Conservation (phyloP, 35 echinoderm and acorn worm genomes). For the Strongylocentrotus purpuratus region DNA sequence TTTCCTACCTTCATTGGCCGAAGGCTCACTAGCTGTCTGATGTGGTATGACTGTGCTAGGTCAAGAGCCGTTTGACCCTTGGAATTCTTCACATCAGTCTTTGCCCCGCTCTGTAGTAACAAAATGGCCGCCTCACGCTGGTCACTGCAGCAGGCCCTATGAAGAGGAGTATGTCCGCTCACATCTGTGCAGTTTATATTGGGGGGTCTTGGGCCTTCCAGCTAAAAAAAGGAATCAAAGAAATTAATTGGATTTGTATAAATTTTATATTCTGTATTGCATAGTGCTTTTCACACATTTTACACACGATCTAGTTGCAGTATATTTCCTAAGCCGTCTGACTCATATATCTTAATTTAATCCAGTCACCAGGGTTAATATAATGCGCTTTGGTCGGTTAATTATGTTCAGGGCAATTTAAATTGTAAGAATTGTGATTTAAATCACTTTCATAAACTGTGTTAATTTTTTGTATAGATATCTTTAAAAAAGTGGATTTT, state of each 20-base stretch:
- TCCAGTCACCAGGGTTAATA: too few species aligned
- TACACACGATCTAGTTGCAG: too few species aligned
- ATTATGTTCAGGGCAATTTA: too few species aligned
- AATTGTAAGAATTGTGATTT: too few species aligned
- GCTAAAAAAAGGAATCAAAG: background rate
- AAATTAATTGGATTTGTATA: background rate
- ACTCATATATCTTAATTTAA: too few species aligned
- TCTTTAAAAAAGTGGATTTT: too few species aligned
- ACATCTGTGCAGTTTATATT: conserved; percentile 70
- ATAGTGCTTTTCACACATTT: too few species aligned
- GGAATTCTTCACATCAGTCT: conserved; percentile 57
- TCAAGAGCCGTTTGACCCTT: conserved; percentile 57
- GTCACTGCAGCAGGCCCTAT: conserved; percentile 65
- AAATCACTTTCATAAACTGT: too few species aligned
- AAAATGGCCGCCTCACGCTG: conserved; percentile 71
- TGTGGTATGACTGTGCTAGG: conserved; percentile 67
- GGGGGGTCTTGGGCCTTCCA: conserved; percentile 57
- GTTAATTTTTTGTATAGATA: too few species aligned
- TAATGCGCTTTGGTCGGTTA: too few species aligned
- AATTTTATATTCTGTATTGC: too few species aligned
- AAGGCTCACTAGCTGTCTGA: conserved; percentile 71
- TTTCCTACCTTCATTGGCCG: conserved; percentile 68
- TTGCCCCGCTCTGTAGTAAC: conserved; percentile 63
- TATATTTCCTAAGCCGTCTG: too few species aligned
- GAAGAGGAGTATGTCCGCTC: conserved; percentile 70